These are phyloP conservation scores for Archocentrus centrarchus DNA, from an alignment of 2,113 vertebrate genomes.

Conservation along the genomic window DNA sequence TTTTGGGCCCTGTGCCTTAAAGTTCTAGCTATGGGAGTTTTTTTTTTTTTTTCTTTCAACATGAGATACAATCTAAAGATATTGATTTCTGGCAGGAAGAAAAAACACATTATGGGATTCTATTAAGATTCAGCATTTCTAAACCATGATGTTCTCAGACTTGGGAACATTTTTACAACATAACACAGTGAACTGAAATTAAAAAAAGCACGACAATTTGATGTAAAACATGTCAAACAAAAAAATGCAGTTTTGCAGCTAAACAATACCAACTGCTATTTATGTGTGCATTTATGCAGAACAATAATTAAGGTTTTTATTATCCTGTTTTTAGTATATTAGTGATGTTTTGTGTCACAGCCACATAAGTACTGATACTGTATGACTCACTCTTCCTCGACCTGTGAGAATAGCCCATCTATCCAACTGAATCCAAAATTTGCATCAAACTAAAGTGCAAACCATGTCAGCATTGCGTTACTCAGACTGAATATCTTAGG, in stretches of 20 bases:
- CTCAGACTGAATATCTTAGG: background rate
- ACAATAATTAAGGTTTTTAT: background rate
- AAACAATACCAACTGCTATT: background rate
- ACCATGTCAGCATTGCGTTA: constrained; percentile 11
- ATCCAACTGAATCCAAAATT: constrained; percentile 25
- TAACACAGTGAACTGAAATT: background rate
- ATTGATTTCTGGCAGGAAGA: constrained; percentile 13
- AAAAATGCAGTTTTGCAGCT: background rate
- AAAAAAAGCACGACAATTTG: background rate
- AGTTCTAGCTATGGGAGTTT: background rate
- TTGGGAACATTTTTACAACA: background rate
- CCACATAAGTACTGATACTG: constrained; percentile 7
- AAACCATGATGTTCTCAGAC: background rate
- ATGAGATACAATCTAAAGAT: background rate
- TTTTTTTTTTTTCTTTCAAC: background rate
- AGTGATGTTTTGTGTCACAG: constrained; percentile 22
- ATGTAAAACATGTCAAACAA: background rate
- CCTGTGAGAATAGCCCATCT: background rate
- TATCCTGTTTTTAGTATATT: constrained; percentile 19
- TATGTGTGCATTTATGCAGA: background rate
- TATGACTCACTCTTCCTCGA: constrained; percentile 34
- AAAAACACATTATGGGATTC: constrained; percentile 12
- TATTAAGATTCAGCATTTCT: background rate
- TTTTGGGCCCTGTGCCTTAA: background rate
- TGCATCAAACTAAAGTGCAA: constrained; percentile 14